Percentiles rank a stretch among this genome's conserved stretches.
Conservation (phyloP, 64 coral and sea anemone species). For the Catalaphyllia jardinei region DNA sequence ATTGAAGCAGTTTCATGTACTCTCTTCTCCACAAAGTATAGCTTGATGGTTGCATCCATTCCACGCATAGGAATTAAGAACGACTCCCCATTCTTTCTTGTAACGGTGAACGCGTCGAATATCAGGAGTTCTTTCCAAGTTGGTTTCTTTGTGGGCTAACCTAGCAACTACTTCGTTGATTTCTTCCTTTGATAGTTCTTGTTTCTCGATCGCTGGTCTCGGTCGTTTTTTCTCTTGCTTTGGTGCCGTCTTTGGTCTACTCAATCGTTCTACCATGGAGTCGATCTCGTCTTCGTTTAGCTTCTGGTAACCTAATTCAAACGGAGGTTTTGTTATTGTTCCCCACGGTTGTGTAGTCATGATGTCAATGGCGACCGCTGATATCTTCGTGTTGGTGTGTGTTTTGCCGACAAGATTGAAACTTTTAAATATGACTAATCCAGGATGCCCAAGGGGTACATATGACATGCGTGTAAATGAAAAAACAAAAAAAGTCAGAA, state of each 20-base stretch:
- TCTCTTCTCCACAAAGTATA: constrained; percentile 95
- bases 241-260: constrained; percentile 63
- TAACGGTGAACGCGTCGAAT: constrained; percentile 57
- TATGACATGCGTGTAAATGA: not conserved
- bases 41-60: constrained; percentile 92
- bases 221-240: constrained; percentile 34
- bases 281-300: constrained; percentile 66
- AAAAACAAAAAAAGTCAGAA: not conserved
- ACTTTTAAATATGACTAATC: not conserved
- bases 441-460: not conserved
- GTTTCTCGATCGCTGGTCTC: constrained; percentile 61
- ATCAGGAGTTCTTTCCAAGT: constrained; percentile 74
- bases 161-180: constrained; percentile 72
- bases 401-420: not conserved
- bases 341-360: constrained; percentile 78
- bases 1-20: constrained; percentile 43
- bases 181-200: constrained; percentile 57
- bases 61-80: constrained; percentile 96
- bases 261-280: constrained; percentile 70
- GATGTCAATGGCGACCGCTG: not conserved
- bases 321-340: constrained; percentile 84
- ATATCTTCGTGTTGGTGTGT: not conserved
- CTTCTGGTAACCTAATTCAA: constrained; percentile 88
- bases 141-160: constrained; percentile 77
- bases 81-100: constrained; percentile 84